Evolutionary conservation across 2,888 invertebrate genomes (phyloP).

Genomic region (Uloborus plumipes): DNA sequence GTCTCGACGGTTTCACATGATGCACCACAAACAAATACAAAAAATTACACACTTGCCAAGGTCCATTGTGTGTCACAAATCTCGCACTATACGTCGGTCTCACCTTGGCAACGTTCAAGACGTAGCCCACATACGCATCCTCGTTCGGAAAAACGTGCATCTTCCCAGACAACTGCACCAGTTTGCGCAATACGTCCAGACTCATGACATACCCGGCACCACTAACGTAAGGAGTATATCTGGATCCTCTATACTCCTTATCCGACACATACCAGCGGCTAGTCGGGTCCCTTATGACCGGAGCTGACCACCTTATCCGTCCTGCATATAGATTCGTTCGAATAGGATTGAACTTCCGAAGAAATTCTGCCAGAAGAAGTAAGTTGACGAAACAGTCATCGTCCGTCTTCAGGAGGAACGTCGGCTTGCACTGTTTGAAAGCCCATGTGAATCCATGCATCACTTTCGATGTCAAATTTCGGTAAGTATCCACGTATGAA

Average conservation of each 20-base stretch:
- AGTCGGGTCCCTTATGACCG: slow-evolving; percentile 68
- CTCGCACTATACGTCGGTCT: slow-evolving; percentile 68
- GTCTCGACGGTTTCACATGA: slow-evolving; percentile 66
- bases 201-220: slow-evolving; percentile 71
- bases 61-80: slow-evolving; percentile 68
- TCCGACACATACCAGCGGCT: slow-evolving; percentile 70
- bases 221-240: slow-evolving; percentile 70
- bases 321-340: slow-evolving; percentile 69
- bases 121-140: slow-evolving; percentile 71
- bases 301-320: slow-evolving; percentile 67
- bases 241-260: slow-evolving; percentile 67
- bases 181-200: slow-evolving; percentile 67
- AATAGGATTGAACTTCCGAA: slow-evolving; percentile 35
- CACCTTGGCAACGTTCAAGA: slow-evolving; percentile 68
- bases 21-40: slow-evolving; percentile 70
- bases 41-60: slow-evolving; percentile 70
- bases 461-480: slow-evolving; percentile 54
- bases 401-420: slow-evolving; percentile 62
- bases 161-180: slow-evolving; percentile 68
- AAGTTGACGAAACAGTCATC: slow-evolving; percentile 66
- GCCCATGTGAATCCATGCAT: slow-evolving; percentile 59
- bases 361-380: slow-evolving; percentile 44
- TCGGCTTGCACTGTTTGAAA: slow-evolving; percentile 36
- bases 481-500: slow-evolving; percentile 47
- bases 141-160: slow-evolving; percentile 70